phyloP scores from a whole-genome alignment of 2,888 invertebrate species.

The Panorpa germanica region DNA sequence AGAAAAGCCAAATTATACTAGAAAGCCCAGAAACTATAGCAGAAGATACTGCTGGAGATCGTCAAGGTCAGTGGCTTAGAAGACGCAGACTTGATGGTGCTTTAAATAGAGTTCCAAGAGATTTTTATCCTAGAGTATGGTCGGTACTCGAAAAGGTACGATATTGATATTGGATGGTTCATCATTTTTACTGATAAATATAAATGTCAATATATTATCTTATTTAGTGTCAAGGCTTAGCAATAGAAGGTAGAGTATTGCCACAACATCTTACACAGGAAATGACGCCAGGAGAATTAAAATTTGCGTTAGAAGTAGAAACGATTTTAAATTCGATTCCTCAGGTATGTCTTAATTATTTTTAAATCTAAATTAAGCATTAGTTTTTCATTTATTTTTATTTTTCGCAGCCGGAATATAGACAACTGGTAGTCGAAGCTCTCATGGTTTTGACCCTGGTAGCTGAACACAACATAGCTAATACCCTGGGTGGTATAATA shows the following conservation, averaged over 20 bases:
- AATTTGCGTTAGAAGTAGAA: constrained; percentile 95
- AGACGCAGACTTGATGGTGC: constrained; percentile 90
- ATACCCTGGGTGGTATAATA: constrained; percentile 57
- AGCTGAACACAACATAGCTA: constrained; percentile 66
- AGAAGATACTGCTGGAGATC: constrained; percentile 30
- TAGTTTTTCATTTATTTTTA: no score
- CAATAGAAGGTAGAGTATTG: constrained; percentile 78
- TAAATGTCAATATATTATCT: constrained; percentile 16
- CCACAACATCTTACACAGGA: constrained; percentile 90
- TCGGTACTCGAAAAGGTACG: constrained; percentile 65
- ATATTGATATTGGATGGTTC: constrained; percentile 8
- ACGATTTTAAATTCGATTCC: constrained; percentile 92
- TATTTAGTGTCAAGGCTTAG: constrained; percentile 74
- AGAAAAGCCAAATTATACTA: constrained; percentile 31
- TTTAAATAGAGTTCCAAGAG: constrained; percentile 87
- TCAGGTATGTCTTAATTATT: no score
- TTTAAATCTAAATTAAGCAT: no score
- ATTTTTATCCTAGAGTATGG: constrained; percentile 95
- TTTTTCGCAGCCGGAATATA: constrained; percentile 97
- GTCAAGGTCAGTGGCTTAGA: constrained; percentile 95
- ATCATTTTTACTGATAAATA: constrained; percentile 1
- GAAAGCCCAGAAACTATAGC: constrained; percentile 28
- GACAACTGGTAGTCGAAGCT: constrained; percentile 92
- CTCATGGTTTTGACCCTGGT: constrained; percentile 89
- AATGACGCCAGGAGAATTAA: constrained; percentile 97